Conservation (phyloP, 2,888 invertebrate genomes). For the Eilema depressum region DNA sequence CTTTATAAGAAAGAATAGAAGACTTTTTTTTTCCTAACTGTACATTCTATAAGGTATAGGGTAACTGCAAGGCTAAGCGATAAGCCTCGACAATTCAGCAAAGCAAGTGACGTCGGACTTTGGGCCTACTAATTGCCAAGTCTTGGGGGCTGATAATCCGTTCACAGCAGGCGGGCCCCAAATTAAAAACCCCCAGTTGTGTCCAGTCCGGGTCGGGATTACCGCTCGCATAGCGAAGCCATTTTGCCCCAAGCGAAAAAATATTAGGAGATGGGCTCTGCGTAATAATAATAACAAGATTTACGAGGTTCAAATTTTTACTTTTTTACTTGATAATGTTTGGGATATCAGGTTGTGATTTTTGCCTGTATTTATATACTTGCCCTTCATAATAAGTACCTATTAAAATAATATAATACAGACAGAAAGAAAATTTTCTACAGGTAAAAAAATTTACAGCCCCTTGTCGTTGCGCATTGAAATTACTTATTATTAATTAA, state of each 20-base stretch:
- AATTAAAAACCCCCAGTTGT: constrained; percentile 83
- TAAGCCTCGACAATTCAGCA: constrained; percentile 68
- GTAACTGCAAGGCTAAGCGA: constrained; percentile 46
- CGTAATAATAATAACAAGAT: constrained; percentile 20
- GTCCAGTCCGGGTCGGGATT: constrained; percentile 74
- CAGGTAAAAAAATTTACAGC: too few relatives aligned
- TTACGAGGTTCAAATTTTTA: constrained; percentile 6
- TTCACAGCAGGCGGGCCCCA: constrained; percentile 82
- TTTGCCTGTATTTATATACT: neutral
- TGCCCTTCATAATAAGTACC: neutral
- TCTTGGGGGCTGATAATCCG: constrained; percentile 79
- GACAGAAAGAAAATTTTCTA: too few relatives aligned
- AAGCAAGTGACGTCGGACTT: constrained; percentile 64
- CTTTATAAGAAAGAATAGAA: too few relatives aligned
- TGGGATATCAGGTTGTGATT: neutral
- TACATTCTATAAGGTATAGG: constrained; percentile 25
- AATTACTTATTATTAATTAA: neutral
- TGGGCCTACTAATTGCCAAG: constrained; percentile 80
- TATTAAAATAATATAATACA: neutral
- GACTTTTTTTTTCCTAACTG: too few relatives aligned
- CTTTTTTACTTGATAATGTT: neutral
- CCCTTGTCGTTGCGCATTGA: too few relatives aligned
- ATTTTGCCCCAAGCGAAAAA: constrained; percentile 52
- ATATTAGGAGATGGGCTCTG: constrained; percentile 33
- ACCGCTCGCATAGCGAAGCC: constrained; percentile 68